A percentile compares a stretch with the other conserved stretches of the same genome.
These are phyloP conservation scores for Azemiops feae DNA, from an alignment of 2,113 vertebrate genomes.

Conservation along the genomic window DNA sequence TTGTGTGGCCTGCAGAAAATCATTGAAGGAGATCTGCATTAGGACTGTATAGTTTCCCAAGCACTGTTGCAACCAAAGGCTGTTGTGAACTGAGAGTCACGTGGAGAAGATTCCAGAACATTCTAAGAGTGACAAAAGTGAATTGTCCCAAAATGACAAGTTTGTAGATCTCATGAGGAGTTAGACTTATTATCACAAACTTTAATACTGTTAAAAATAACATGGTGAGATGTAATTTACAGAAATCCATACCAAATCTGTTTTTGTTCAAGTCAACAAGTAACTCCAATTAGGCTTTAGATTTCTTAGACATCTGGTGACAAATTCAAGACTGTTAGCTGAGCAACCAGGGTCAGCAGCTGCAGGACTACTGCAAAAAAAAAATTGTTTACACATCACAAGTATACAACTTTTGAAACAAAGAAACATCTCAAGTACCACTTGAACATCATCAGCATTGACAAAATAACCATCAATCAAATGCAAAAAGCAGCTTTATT, in stretches of 20 bases:
- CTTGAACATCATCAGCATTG: not conserved
- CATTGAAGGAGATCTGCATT: not conserved
- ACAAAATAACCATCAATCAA: not conserved
- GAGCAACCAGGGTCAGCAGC: not conserved
- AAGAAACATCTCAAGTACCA: not conserved
- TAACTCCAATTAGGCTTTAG: not conserved
- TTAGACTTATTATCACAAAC: not conserved
- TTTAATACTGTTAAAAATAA: not conserved
- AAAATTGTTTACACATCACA: not conserved
- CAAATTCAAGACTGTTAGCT: not conserved
- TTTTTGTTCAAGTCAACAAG: not conserved
- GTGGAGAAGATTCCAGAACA: not conserved
- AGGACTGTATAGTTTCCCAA: not conserved
- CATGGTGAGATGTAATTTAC: not conserved
- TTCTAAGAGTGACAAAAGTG: not conserved
- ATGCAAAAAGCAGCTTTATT: not conserved
- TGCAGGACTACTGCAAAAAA: no score
- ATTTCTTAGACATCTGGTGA: not conserved
- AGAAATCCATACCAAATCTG: not conserved
- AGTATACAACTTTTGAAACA: not conserved
- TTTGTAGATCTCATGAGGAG: not conserved
- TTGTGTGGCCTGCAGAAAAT: not conserved
- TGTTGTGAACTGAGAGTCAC: not conserved
- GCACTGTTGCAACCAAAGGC: not conserved
- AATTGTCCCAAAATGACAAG: not conserved